Percentiles rank a stretch among this genome's conserved stretches.
These are phyloP conservation scores for Taphrorychus bicolor DNA, from an alignment of 2,888 invertebrate genomes.

Conservation along the genomic window DNA sequence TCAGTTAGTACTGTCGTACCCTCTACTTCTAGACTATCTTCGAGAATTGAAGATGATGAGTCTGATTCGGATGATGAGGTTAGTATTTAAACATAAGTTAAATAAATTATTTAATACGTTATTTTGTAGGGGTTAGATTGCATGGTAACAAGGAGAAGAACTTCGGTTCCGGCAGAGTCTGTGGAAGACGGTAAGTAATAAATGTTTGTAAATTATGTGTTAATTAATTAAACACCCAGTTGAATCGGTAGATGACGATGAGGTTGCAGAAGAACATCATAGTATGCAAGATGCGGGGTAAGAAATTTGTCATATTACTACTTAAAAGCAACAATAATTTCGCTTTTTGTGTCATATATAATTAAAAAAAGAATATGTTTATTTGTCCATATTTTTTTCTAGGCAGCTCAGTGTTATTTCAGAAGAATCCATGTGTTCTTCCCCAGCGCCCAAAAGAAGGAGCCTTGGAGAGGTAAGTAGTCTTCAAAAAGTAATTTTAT, in stretches of 20 bases:
- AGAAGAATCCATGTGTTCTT: conserved; percentile 18
- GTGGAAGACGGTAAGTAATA: background rate
- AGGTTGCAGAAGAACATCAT: no score
- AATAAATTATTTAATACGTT: background rate
- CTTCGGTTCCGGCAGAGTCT: background rate
- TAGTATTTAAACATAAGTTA: background rate
- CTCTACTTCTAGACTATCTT: no score
- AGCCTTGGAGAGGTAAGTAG: conserved; percentile 18
- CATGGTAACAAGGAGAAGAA: background rate
- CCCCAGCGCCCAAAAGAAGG: background rate
- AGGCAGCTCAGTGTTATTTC: conserved; percentile 14
- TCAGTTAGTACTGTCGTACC: conserved; percentile 3
- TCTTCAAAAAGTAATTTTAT: background rate
- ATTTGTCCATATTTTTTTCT: no score
- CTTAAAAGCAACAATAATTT: no score
- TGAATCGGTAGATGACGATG: no score
- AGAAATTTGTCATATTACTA: no score
- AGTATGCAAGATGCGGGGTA: no score
- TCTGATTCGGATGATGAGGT: background rate
- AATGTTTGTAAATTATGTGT: no score
- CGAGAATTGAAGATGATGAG: background rate
- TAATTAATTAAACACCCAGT: no score
- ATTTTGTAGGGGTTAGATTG: background rate
- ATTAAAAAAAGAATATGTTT: no score
- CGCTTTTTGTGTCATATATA: no score